Evolutionary conservation across 2,797 vertebrate species (phyloP), one percentile per base, ranked within the genome.

Genomic region (Anguilla anguilla): DNA sequence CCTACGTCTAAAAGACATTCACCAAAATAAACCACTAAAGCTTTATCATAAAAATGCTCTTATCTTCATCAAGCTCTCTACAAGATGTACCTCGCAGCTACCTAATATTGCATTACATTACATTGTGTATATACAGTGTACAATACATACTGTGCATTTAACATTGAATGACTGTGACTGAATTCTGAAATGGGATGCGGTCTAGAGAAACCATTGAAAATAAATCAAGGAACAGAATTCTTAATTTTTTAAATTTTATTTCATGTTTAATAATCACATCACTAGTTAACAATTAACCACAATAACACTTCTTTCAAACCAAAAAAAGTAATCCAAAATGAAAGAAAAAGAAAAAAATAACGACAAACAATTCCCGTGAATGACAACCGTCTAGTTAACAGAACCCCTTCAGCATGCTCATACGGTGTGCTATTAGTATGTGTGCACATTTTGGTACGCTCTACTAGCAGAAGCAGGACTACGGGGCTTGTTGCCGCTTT

Each of bases 251-350:
- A 91, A 19, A 19, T 81, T 79, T 81, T 81, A 81, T 95, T 96
- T 96, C 95, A 93, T 95, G 94, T 96, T 96, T 95, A 96, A 95
- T 96, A 94, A 95, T 95, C 95, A 96, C 95, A 95, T 96, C 95
- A 96, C 96, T 96, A 97, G 95, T 96, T 95, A 96, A 96, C 96
- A 96, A 94, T 91, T 95, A 95, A 96, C 94, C 95, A 97, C 96
- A 96, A 95, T 95, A 92, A 96, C 94, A 96, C 94, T 90, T 95
- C 93, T 92, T 93, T 94, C 92, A 95, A 96, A 93, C 93, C 86
- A 90, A 86, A 94, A 93, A 94, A 94, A 39, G 77, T 85, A 92
- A 91, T 91, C 91, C 85, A 92, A 90, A 94, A 94, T 92, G 69
- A 94, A 87, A 89, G 89, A 90, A 89, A 89, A 87, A 87, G 59